Evolutionary conservation across 2,113 vertebrate genomes (phyloP), one percentile per base, ranked within the genome.

Genomic region (Spilogale gracilis): DNA sequence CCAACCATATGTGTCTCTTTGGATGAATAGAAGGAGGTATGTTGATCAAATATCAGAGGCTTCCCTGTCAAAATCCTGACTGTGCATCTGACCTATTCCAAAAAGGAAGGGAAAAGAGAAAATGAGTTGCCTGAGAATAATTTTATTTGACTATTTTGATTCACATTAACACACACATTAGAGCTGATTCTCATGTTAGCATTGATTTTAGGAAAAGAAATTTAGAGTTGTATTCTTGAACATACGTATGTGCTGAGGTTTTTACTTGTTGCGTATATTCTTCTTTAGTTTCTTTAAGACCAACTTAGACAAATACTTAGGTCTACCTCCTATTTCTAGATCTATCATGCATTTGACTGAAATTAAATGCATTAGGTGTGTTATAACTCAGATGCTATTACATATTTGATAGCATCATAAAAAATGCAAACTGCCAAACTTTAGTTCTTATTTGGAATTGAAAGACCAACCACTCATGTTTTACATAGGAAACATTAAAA

Each of bases 371-470:
- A 80, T 12, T 80, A 80, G 17, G 20, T 84, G 6, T 76, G 58
- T 81, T 92, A 52, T 76, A 95, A 69, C 13, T 94, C 18, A 96
- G 21, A 95, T 45, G 3, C 17, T 69, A 38, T 90, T 61, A 89
- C 50, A 90, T 90, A 61, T 79, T 96, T 94, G 79, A 67, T 63
- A 14, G 78, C 56, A 74, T 85, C 48, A 74, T 81, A 78, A 80
- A 71, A 79, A 88, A 89, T 85, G 20, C 4, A 82, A 92, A 89
- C 43, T 93, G 18, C 14, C 43, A 67, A 89, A 85, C 6, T 38
- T 79, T 61, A 79, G 10, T 73, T 80, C 67, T 58, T 71, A 58
- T 90, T 95, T 92, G 12, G 12, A 81, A 73, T 84, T 30, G 6
- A 89, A 90, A 86, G 79, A 12, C 8, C 25, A 90, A 79, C 60